Evolutionary conservation across 2,113 vertebrate genomes (phyloP).

Genomic region (Geococcyx californianus): DNA sequence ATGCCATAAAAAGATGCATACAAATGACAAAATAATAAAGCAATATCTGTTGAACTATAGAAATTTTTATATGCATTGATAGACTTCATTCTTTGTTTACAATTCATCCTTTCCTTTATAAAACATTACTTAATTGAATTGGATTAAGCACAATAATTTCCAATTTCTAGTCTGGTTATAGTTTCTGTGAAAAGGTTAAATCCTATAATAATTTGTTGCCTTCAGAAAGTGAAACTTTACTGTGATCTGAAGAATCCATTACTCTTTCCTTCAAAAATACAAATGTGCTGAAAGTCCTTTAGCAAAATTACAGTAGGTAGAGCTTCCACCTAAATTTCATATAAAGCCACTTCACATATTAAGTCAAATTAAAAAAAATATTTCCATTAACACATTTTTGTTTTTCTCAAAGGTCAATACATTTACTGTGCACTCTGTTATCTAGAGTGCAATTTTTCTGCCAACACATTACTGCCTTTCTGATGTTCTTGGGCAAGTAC

Average conservation of each 20-base stretch:
- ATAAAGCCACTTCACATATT: neutral
- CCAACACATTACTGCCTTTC: neutral
- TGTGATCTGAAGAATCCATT: neutral
- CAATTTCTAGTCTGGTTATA: neutral
- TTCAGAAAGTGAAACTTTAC: neutral
- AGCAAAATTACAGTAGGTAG: neutral
- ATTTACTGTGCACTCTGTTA: slow-evolving; percentile 9
- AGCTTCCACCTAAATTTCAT: neutral
- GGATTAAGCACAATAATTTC: neutral
- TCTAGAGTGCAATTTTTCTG: slow-evolving; percentile 21
- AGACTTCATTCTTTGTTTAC: neutral
- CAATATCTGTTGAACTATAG: neutral
- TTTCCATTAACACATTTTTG: neutral
- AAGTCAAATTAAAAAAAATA: neutral
- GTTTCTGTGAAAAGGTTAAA: neutral
- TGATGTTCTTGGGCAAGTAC: neutral
- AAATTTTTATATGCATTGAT: neutral
- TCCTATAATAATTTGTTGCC: neutral
- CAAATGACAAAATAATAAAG: neutral
- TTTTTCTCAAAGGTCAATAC: slow-evolving; percentile 23
- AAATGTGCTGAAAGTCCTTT: neutral
- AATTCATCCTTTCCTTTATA: neutral
- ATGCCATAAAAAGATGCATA: neutral
- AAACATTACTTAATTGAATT: neutral
- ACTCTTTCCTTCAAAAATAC: neutral